Conservation (phyloP, 2,888 invertebrate species). For the Crocallis elinguaria region DNA sequence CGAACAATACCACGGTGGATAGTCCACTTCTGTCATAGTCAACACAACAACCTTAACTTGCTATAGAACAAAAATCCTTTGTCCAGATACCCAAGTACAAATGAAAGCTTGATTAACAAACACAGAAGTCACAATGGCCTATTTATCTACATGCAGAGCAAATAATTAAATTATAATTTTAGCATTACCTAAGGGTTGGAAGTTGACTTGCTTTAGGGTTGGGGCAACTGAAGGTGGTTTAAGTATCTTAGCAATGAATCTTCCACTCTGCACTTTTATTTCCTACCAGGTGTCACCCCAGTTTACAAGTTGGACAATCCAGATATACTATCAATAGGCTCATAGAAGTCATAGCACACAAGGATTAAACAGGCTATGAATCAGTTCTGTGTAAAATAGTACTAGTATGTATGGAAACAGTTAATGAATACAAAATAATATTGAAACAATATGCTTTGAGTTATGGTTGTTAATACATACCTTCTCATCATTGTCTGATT, state of each 20-base stretch:
- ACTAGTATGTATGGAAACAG: constrained; percentile 35
- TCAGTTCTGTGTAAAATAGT: constrained; percentile 36
- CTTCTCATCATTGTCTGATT: constrained; percentile 96
- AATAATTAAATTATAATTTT: constrained; percentile 38
- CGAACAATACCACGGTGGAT: constrained; percentile 91
- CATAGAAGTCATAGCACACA: too few relatives aligned
- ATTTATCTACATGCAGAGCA: constrained; percentile 53
- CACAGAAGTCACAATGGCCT: constrained; percentile 23
- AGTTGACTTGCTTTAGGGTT: neutral
- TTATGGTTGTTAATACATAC: constrained; percentile 79
- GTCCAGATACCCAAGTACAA: constrained; percentile 10
- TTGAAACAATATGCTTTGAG: constrained; percentile 9
- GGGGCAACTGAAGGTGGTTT: neutral
- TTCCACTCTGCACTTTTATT: constrained; percentile 77
- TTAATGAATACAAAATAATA: constrained; percentile 44
- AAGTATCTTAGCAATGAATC: constrained; percentile 26
- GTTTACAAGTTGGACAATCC: constrained; percentile 73
- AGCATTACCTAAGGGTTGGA: constrained; percentile 5
- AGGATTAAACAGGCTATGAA: constrained; percentile 18
- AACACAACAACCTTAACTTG: constrained; percentile 29
- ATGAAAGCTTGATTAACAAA: constrained; percentile 28
- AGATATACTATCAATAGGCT: constrained; percentile 63
- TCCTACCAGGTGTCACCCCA: constrained; percentile 41
- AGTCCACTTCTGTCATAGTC: constrained; percentile 89
- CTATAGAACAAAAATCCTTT: neutral